Evolutionary conservation across 2,797 vertebrate genomes (phyloP).

Genomic region (Lates japonicus): DNA sequence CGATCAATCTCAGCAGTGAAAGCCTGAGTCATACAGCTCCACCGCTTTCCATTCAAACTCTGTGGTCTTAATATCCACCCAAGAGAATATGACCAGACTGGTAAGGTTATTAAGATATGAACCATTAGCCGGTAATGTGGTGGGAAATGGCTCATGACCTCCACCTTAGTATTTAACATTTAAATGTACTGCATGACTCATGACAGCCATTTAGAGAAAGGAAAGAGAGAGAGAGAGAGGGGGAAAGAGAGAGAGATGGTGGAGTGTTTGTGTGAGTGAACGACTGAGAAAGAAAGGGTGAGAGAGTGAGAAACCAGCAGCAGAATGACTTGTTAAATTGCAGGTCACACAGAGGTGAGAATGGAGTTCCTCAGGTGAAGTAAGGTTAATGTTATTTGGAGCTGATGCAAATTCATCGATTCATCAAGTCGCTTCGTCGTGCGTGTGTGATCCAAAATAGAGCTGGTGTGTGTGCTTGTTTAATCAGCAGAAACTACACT

Average conservation of each 20-base stretch:
- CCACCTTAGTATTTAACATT: slow-evolving; percentile 84
- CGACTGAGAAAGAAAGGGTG: slow-evolving; percentile 17
- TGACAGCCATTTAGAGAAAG: slow-evolving; percentile 66
- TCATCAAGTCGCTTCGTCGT: slow-evolving; percentile 33
- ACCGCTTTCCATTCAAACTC: slow-evolving; percentile 51
- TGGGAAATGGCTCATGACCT: slow-evolving; percentile 84
- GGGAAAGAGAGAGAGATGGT: slow-evolving; percentile 1
- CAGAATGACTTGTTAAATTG: slow-evolving; percentile 60
- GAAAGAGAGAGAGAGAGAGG: slow-evolving; percentile 1
- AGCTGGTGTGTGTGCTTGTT: slow-evolving; percentile 8
- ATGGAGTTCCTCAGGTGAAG: slow-evolving; percentile 56
- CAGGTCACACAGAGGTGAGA: slow-evolving; percentile 65
- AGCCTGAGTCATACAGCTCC: slow-evolving; percentile 36
- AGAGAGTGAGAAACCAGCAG: slow-evolving; percentile 15
- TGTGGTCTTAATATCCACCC: slow-evolving; percentile 66
- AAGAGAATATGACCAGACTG: slow-evolving; percentile 70
- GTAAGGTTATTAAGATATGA: slow-evolving; percentile 84
- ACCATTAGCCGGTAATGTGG: slow-evolving; percentile 83
- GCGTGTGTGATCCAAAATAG: slow-evolving; percentile 19
- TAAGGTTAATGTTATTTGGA: slow-evolving; percentile 66
- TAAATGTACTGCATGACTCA: slow-evolving; percentile 81
- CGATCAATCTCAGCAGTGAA: slow-evolving; percentile 42
- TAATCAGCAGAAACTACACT: slow-evolving; percentile 2
- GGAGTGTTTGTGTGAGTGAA: slow-evolving; percentile 34
- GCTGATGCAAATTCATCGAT: slow-evolving; percentile 44